Evolutionary conservation across 2,113 vertebrate genomes (phyloP).

Genomic region (Semnornis frantzii): DNA sequence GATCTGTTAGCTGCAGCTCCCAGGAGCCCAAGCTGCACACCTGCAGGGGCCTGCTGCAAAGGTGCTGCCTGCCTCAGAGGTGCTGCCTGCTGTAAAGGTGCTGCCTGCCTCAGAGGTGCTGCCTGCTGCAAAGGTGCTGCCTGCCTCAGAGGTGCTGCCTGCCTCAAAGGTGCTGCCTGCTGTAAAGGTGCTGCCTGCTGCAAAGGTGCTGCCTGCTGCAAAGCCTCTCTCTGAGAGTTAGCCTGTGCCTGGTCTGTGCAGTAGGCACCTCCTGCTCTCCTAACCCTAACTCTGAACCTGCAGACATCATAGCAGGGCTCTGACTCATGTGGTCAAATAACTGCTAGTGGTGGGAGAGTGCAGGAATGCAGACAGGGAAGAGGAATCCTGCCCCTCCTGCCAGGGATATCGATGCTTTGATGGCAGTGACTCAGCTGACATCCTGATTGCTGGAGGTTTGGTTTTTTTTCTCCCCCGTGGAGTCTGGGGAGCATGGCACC

Average conservation of each 20-base stretch:
- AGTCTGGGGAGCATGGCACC: background rate
- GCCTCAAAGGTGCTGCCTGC: too few species aligned
- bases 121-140: too few species aligned
- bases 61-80: too few species aligned
- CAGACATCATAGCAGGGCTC: background rate
- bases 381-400: background rate
- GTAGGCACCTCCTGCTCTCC: background rate
- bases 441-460: background rate
- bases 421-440: slow-evolving; percentile 12
- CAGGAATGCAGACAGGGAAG: slow-evolving; percentile 7
- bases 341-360: background rate
- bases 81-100: too few species aligned
- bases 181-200: too few species aligned
- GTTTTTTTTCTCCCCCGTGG: background rate
- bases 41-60: too few species aligned
- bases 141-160: too few species aligned
- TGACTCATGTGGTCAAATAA: slow-evolving; percentile 21
- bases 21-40: too few species aligned
- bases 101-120: too few species aligned
- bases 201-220: too few species aligned
- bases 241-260: background rate
- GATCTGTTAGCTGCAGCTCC: too few species aligned
- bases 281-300: background rate
- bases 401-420: slow-evolving; percentile 27
- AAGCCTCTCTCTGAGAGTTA: too few species aligned